A percentile compares a stretch with the other conserved stretches of the same genome.
Conservation (phyloP, 2,797 vertebrate species). For the Hoplostethus atlanticus region DNA sequence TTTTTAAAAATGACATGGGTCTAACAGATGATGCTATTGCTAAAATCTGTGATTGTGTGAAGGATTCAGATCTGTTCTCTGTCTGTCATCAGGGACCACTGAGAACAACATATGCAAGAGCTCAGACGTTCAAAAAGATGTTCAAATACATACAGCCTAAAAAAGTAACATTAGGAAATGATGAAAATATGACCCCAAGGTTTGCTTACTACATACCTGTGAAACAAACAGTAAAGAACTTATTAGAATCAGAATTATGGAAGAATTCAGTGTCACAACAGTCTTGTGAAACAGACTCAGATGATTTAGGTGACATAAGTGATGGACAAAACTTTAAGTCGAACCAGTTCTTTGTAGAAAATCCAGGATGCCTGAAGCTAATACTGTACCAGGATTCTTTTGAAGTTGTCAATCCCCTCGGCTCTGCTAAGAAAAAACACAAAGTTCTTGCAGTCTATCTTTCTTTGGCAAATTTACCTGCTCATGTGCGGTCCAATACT, state of each 20-base stretch:
- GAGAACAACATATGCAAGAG: slow-evolving; percentile 33
- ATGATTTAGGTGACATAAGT: slow-evolving; percentile 29
- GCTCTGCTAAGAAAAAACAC: slow-evolving; percentile 34
- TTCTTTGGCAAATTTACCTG: slow-evolving; percentile 32
- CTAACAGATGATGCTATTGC: slow-evolving; percentile 26
- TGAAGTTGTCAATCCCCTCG: slow-evolving; percentile 30
- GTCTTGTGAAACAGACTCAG: slow-evolving; percentile 19
- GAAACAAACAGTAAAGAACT: too few species aligned
- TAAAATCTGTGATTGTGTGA: slow-evolving; percentile 33
- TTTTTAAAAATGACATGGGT: slow-evolving; percentile 26
- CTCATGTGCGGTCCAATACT: slow-evolving; percentile 5
- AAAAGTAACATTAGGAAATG: slow-evolving; percentile 20
- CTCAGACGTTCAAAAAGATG: slow-evolving; percentile 37
- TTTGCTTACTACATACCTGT: neutral
- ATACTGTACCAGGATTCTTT: slow-evolving; percentile 43
- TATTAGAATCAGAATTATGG: neutral
- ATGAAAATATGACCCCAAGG: slow-evolving; percentile 29
- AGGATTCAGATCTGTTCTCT: slow-evolving; percentile 47
- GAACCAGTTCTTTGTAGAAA: slow-evolving; percentile 39
- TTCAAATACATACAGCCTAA: slow-evolving; percentile 41
- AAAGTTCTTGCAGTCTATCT: slow-evolving; percentile 35
- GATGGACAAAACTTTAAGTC: slow-evolving; percentile 44
- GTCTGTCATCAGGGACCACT: slow-evolving; percentile 32
- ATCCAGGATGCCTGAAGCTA: slow-evolving; percentile 33
- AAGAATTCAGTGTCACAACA: slow-evolving; percentile 28